Conservation (phyloP, 2,888 invertebrate species). For the Xylocampa areola region DNA sequence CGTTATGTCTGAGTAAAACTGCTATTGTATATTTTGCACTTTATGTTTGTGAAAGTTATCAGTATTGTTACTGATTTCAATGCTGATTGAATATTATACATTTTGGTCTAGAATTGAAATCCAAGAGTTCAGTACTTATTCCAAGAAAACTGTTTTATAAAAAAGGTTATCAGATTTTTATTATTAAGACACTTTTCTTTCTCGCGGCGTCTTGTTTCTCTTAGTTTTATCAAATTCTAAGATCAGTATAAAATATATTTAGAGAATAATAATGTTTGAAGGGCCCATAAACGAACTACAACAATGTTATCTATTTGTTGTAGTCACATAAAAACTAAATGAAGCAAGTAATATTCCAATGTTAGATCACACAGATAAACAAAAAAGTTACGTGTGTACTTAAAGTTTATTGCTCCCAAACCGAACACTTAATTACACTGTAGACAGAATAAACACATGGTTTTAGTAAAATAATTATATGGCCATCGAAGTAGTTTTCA, state of each 20-base stretch:
- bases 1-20: not conserved
- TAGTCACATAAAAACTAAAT: conserved; percentile 8
- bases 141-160: too few species aligned
- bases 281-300: not conserved
- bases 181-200: not conserved
- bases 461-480: conserved; percentile 10
- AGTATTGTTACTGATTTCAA: too few species aligned
- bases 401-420: not conserved
- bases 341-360: conserved; percentile 1
- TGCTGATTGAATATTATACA: too few species aligned
- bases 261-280: not conserved
- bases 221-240: not conserved
- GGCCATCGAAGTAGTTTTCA: conserved; percentile 7
- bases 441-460: conserved; percentile 1
- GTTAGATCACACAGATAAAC: conserved; percentile 2
- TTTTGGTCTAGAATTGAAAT: too few species aligned
- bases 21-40: not conserved
- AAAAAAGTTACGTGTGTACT: not conserved
- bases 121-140: too few species aligned
- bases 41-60: too few species aligned
- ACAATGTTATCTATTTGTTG: conserved; percentile 2
- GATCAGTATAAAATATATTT: not conserved
- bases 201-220: not conserved
- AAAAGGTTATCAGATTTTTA: too few species aligned
- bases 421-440: conserved; percentile 3